phyloP scores from a whole-genome alignment of 2,888 invertebrate genomes.

The Macaria notata region DNA sequence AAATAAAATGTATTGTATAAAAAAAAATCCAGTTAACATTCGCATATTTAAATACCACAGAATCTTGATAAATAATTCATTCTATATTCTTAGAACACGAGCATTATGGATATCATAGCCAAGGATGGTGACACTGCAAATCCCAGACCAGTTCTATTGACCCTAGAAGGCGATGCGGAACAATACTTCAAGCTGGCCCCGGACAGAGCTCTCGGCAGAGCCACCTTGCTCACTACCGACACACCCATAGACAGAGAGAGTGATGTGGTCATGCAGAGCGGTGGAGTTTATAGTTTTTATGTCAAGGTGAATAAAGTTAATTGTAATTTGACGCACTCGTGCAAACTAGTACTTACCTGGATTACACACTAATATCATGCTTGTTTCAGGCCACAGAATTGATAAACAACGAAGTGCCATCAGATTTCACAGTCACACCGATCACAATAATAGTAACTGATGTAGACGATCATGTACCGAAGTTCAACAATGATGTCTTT shows the following conservation, averaged over 20 bases:
- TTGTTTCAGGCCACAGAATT: conserved; percentile 85
- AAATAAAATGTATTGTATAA: too few species aligned
- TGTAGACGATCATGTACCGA: conserved; percentile 88
- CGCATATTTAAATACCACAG: too few species aligned
- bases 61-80: background rate
- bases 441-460: conserved; percentile 91
- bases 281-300: conserved; percentile 88
- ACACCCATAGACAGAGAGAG: conserved; percentile 89
- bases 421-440: conserved; percentile 85
- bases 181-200: conserved; percentile 86
- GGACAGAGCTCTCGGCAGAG: conserved; percentile 79
- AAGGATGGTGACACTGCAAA: conserved; percentile 92
- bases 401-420: conserved; percentile 86
- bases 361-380: too few species aligned
- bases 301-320: conserved; percentile 71
- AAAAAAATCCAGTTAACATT: too few species aligned
- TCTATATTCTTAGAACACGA: conserved; percentile 71
- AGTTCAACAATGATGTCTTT: conserved; percentile 85
- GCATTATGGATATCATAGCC: conserved; percentile 87
- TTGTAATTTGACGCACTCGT: too few species aligned
- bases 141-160: conserved; percentile 84
- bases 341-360: too few species aligned
- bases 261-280: conserved; percentile 87
- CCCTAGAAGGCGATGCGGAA: conserved; percentile 86
- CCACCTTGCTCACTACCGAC: conserved; percentile 84